Evolutionary conservation across 2,113 vertebrate species (phyloP).

Genomic region (Cepphus grylle): DNA sequence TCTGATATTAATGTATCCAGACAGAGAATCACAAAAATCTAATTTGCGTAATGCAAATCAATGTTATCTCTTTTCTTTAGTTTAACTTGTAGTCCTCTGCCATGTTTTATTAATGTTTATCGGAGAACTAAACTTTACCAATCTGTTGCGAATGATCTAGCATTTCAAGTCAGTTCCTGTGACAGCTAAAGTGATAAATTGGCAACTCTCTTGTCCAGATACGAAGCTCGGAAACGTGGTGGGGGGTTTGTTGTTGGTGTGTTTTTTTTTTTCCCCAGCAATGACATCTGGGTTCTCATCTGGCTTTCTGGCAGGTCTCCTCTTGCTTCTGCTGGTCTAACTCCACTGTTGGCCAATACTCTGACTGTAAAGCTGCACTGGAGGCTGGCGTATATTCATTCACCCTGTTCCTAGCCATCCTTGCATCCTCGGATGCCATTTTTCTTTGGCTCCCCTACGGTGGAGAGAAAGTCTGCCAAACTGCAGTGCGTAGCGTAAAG

Average conservation of each 20-base stretch:
- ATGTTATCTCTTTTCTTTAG: background rate
- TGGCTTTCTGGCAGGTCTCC: background rate
- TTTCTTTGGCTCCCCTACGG: background rate
- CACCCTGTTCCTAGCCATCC: background rate
- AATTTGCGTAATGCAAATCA: background rate
- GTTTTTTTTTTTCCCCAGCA: background rate
- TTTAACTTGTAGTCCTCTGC: background rate
- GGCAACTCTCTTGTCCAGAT: background rate
- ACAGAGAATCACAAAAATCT: background rate
- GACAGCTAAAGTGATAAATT: background rate
- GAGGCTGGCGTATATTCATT: background rate
- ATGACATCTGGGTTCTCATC: slow-evolving; percentile 3
- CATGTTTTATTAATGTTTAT: background rate
- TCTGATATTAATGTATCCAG: background rate
- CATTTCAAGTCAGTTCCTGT: background rate
- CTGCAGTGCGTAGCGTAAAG: background rate
- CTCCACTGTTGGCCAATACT: background rate
- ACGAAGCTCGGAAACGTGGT: background rate
- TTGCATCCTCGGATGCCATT: background rate
- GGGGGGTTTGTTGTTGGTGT: background rate
- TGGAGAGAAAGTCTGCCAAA: background rate
- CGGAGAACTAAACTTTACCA: background rate
- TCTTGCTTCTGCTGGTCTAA: background rate
- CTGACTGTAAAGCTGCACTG: background rate
- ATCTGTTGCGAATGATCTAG: background rate